These are phyloP conservation scores for Nothoprocta perdicaria DNA, from an alignment of 2,113 vertebrate genomes.

Conservation along the genomic window DNA sequence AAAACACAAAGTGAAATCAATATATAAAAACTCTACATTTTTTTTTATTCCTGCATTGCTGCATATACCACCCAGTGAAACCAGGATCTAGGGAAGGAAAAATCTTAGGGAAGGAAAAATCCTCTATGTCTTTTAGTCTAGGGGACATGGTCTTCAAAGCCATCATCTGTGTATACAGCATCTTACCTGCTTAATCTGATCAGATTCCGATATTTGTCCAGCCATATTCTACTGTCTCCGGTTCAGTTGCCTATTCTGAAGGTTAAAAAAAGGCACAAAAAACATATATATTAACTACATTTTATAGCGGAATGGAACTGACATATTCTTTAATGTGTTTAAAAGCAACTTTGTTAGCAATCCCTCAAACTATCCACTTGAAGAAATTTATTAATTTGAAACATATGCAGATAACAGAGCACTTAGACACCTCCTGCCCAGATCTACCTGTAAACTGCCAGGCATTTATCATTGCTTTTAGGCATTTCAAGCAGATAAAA, in stretches of 20 bases:
- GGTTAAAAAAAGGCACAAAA: background rate
- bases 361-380: background rate
- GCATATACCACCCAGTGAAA: background rate
- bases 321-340: rapidly evolving
- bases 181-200: constrained; percentile 97
- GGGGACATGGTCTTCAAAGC: background rate
- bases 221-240: constrained; percentile 79
- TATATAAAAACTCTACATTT: background rate
- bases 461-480: background rate
- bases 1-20: constrained; percentile 44
- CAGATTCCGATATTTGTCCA: constrained; percentile 88
- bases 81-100: background rate
- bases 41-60: background rate
- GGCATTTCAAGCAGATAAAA: background rate
- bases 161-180: background rate
- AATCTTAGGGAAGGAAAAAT: background rate
- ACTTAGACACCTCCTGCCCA: background rate
- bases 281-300: background rate
- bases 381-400: background rate
- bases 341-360: background rate
- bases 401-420: background rate
- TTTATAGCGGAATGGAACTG: background rate
- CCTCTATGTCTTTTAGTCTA: background rate
- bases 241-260: constrained; percentile 67
- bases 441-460: background rate